Percentiles rank a stretch among this genome's conserved stretches.
Conservation (phyloP, 2,113 vertebrate genomes). For the Poeciliopsis retropinna region DNA sequence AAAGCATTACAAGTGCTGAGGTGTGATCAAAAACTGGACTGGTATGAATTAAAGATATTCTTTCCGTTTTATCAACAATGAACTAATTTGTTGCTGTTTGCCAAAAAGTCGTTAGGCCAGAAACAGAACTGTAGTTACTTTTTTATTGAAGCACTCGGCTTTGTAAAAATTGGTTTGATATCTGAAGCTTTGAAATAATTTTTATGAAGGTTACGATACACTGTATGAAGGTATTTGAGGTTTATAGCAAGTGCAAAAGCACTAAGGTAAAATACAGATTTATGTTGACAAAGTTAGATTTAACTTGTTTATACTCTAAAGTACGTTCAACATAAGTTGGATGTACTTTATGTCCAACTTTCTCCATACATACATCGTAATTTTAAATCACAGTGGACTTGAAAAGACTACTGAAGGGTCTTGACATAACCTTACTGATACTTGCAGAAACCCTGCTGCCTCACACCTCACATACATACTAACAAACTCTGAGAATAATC, state of each 20-base stretch:
- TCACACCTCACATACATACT: slow-evolving; percentile 35
- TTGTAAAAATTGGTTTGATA: background rate
- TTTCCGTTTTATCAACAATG: too few species aligned
- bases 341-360: too few species aligned
- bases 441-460: background rate
- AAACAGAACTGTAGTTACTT: background rate
- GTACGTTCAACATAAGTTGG: background rate
- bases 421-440: background rate
- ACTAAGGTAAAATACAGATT: background rate
- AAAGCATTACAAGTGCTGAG: background rate
- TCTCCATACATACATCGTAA: background rate
- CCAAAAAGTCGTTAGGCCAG: background rate
- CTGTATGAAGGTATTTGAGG: background rate
- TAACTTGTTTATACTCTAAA: background rate
- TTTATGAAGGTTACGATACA: background rate
- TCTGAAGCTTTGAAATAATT: background rate
- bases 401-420: background rate
- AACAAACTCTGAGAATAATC: slow-evolving; percentile 49
- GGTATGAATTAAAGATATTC: background rate
- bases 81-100: background rate
- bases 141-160: too few species aligned
- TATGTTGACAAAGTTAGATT: background rate
- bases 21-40: background rate
- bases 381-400: background rate
- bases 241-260: background rate